Base-by-base conservation (phyloP, 2,113 vertebrate species). In the Saccopteryx leptura region DNA sequence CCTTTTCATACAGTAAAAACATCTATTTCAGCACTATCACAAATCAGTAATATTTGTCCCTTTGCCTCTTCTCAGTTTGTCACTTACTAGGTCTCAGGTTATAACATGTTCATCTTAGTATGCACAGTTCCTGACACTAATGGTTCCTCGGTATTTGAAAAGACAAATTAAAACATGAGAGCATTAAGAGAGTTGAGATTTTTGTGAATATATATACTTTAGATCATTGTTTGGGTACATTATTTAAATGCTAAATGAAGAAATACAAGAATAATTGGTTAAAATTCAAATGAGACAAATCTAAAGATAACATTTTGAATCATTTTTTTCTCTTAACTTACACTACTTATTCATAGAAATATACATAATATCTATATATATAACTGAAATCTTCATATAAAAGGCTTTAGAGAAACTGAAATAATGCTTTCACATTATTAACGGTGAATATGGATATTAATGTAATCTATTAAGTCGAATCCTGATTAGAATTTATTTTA, bases 401-500 rank as follows among this genome's bases (percentile, higher is more conserved):
- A 92, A 95, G 8, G 0, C 33, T 95, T 76, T 69, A 54, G 14
- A 80, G 46, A 94, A 74, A 76, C 28, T 46, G 11, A 74, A 84
- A 85, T 82, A 75, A 94, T 66, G 21, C 19, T 71, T 80, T 85
- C 23, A 65, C 3, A 48, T n/a, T 85, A 76, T 86, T 94, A 83
- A 91, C 54, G 60, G 4, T 83, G 68, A 87, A 52, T 94, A 60
- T 95, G 48, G 93, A 60, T 60, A 11, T 94, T 74, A 90, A 92
- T 89, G 65, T 71, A 58, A 96, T 90, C 4, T 21, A 90, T 92
- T 96, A 83, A 83, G 26, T 88, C 1, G 23, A 91, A 87, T 85
- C 39, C 58, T 54, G 39, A 94, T 5, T 75, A 50, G 75, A 83
- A 93, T 91, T 82, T 91, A 88, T 97, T 97, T 97, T 72, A 68